Conservation (phyloP, 2,797 vertebrate genomes). For the Halcyon smyrnensis region DNA sequence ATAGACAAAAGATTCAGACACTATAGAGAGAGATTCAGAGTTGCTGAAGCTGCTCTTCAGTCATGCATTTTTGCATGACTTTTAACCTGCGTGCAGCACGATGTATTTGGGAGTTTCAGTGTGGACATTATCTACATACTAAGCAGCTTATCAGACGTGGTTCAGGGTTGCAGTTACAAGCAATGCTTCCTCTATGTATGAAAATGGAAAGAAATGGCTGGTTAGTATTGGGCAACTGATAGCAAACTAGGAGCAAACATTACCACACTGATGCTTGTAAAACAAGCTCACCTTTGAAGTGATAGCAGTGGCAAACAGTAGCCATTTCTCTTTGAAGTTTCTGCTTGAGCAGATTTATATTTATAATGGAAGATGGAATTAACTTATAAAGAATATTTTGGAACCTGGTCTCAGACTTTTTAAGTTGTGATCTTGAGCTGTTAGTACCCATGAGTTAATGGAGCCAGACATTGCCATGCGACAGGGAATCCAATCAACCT, state of each 20-base stretch:
- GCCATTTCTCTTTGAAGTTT: neutral
- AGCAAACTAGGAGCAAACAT: neutral
- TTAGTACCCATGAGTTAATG: neutral
- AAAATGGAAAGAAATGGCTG: neutral
- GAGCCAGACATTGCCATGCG: neutral
- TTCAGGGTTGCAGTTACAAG: neutral
- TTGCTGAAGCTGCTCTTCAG: neutral
- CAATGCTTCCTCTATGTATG: neutral
- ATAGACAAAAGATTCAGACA: neutral
- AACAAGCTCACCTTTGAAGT: neutral
- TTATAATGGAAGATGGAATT: neutral
- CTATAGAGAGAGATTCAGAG: neutral
- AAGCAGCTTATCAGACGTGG: neutral
- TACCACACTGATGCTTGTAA: neutral
- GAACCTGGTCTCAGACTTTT: neutral
- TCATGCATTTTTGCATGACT: neutral
- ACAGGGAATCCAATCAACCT: neutral
- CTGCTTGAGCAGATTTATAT: neutral
- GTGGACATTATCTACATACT: neutral
- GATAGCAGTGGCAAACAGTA: neutral
- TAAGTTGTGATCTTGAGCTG: neutral
- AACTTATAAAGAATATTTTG: neutral
- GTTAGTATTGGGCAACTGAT: neutral
- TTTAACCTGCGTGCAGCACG: neutral
- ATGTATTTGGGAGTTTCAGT: neutral